phyloP scores from a whole-genome alignment of 2,797 vertebrate species.

The Mormyrus hasselquistii region DNA sequence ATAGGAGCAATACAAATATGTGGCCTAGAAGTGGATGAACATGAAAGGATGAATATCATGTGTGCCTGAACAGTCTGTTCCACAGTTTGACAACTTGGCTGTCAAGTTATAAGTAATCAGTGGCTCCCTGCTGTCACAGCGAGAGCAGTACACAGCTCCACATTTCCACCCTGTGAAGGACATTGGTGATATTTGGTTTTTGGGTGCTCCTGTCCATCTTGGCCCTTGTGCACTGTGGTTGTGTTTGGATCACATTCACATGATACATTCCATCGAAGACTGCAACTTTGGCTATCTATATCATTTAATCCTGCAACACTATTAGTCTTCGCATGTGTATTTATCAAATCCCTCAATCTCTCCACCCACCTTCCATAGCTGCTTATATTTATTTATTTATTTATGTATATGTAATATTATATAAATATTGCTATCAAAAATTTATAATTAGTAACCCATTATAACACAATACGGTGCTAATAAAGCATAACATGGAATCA shows the following conservation, averaged over 20 bases:
- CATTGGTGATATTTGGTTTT: background rate
- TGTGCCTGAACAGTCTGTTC: background rate
- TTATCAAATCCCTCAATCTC: background rate
- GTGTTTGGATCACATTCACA: background rate
- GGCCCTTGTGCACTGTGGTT: background rate
- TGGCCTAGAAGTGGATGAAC: background rate
- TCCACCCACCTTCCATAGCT: background rate
- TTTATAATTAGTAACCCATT: background rate
- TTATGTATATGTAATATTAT: background rate
- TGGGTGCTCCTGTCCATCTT: background rate
- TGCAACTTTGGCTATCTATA: background rate
- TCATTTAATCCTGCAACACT: background rate
- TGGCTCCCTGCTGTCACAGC: background rate
- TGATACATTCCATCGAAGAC: background rate
- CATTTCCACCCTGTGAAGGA: background rate
- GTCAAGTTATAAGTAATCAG: background rate
- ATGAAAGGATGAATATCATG: background rate
- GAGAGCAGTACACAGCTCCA: background rate
- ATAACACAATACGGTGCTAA: background rate
- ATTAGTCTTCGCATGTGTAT: background rate
- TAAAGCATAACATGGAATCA: background rate
- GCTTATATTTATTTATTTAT: background rate
- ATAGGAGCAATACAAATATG: background rate
- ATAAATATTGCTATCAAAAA: background rate
- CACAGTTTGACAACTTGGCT: background rate